These are phyloP conservation scores for Acrocyrtus sp. DNA, from an alignment of 2,888 invertebrate genomes.

Conservation along the genomic window DNA sequence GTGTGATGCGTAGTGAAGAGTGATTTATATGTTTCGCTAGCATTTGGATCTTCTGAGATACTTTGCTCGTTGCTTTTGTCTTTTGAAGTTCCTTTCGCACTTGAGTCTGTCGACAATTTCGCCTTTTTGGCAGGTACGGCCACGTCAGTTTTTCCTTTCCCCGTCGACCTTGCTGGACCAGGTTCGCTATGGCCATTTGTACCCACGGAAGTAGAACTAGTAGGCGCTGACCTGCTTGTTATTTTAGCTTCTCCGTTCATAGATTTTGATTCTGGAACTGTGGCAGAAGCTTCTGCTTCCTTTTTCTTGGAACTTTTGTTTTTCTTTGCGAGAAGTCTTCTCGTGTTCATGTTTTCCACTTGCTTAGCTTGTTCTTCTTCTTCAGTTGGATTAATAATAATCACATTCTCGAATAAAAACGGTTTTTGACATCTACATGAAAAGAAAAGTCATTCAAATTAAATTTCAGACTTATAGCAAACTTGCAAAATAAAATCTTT, in stretches of 20 bases:
- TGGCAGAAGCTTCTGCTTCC: slow-evolving; percentile 61
- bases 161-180: slow-evolving; percentile 1
- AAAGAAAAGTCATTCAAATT: slow-evolving; percentile 49
- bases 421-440: slow-evolving; percentile 80
- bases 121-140: slow-evolving; percentile 38
- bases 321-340: slow-evolving; percentile 76
- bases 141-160: neutral
- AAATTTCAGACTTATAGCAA: no score
- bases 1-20: slow-evolving; percentile 91
- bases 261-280: slow-evolving; percentile 42
- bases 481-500: slow-evolving; percentile 1
- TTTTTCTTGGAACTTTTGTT: slow-evolving; percentile 71
- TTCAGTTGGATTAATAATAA: slow-evolving; percentile 87
- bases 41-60: slow-evolving; percentile 90
- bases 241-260: slow-evolving; percentile 42
- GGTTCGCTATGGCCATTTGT: slow-evolving; percentile 1
- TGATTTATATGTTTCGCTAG: slow-evolving; percentile 92
- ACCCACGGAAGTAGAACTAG: neutral
- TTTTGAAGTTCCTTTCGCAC: slow-evolving; percentile 30
- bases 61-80: slow-evolving; percentile 74
- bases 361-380: slow-evolving; percentile 77
- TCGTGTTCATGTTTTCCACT: slow-evolving; percentile 74
- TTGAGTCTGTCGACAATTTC: slow-evolving; percentile 22
- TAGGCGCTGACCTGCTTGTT: no score
- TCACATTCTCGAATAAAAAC: slow-evolving; percentile 80